Evolutionary conservation across 2,113 vertebrate genomes (phyloP), one percentile per base, ranked within the genome.

Genomic region (Boulengeromyrus knoepffleri): DNA sequence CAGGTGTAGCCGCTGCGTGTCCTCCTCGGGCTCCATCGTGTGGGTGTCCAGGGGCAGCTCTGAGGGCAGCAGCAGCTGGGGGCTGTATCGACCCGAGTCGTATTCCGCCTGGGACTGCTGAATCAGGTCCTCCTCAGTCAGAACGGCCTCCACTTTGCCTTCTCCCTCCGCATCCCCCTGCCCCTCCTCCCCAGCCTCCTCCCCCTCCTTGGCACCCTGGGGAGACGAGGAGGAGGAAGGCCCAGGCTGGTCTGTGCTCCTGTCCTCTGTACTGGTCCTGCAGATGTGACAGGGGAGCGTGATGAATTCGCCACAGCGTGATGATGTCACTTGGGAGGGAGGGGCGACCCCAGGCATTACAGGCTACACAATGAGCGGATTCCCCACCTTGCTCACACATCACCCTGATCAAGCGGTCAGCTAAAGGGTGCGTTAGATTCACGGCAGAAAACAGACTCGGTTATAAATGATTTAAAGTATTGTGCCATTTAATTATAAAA

Each of bases 61-160:
- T 0, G 96, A 97, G 0, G 94, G 19, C 0, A 94, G 95, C 89
- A 99, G 97, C 91, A 99, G 95, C 0, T 95, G 91, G 0, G 98
- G 99, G 88, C 98, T 99, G 96, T 99, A 99, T 88, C 96, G 97
- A 0, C 98, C 98, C 0, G 98, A 97, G 0, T 99, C 98, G 0
- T 99, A 99, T 92, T 99, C 99, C 0, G 98, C 98, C 93, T 99
- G 96, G 93, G 98, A 99, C 94, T 99, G 99, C 94, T 98, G 98
- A 92, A 99, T 98, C 90, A 99, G 94, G 92, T 99, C 98, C 93
- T 99, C 98, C 93, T 99, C 99, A 0, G 98, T 98, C 89, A 99
- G 93, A 92, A 99, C 98, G 0, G 98, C 97, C 91, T 99, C 98
- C 0, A 96, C 96, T 1, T 94, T 96, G 0, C 93, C 96, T 0